Conservation (phyloP, 2,888 invertebrate genomes). For the Embidobia sp. region DNA sequence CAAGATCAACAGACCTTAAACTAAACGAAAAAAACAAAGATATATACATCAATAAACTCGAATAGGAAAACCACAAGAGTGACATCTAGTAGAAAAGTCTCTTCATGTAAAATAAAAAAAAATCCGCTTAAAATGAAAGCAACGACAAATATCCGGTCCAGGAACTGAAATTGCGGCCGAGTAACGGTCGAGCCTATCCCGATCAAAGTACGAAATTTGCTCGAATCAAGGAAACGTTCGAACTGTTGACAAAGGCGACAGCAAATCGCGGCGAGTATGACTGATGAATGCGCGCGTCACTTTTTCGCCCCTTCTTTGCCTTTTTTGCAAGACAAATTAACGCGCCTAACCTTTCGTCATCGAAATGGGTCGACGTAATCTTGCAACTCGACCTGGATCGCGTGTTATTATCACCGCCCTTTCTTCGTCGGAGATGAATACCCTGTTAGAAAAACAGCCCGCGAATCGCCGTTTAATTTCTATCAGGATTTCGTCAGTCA, state of each 20-base stretch:
- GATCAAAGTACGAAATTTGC: slow-evolving; percentile 11
- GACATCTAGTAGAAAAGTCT: too few relatives aligned
- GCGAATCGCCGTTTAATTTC: too few relatives aligned
- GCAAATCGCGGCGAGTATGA: slow-evolving; percentile 33
- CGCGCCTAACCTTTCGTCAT: slow-evolving; percentile 57
- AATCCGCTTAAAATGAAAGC: too few relatives aligned
- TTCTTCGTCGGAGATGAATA: slow-evolving; percentile 7
- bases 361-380: slow-evolving; percentile 53
- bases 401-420: slow-evolving; percentile 28
- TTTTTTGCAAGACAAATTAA: slow-evolving; percentile 50
- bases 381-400: slow-evolving; percentile 53
- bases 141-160: too few relatives aligned
- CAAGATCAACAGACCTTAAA: too few relatives aligned
- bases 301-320: background rate
- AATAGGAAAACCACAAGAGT: too few relatives aligned
- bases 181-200: background rate
- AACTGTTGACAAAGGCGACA: slow-evolving; percentile 24
- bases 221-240: slow-evolving; percentile 25
- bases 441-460: slow-evolving; percentile 1
- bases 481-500: too few relatives aligned
- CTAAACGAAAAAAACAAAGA: too few relatives aligned
- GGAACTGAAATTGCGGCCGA: too few relatives aligned
- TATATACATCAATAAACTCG: too few relatives aligned
- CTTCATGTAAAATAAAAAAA: too few relatives aligned
- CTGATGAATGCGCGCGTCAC: slow-evolving; percentile 36